Conservation (phyloP, 2,113 vertebrate species). For the Phalacrocorax aristotelis region DNA sequence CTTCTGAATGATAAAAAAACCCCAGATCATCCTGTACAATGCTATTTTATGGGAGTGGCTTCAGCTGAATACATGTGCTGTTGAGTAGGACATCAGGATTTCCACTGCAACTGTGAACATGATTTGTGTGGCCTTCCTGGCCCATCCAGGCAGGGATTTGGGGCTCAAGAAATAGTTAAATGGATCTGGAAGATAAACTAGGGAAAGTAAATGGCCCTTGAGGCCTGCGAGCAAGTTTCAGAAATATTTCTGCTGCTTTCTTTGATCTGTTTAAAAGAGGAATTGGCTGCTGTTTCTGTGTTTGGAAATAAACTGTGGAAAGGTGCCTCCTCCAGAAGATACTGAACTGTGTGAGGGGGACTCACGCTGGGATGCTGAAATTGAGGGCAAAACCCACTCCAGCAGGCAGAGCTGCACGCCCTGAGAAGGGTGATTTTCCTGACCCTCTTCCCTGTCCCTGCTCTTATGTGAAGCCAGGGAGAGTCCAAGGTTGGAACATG, state of each 20-base stretch:
- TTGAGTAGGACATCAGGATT: not conserved
- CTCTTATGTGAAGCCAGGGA: not conserved
- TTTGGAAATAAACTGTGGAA: not conserved
- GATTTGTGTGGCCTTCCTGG: not conserved
- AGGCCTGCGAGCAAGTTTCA: not conserved
- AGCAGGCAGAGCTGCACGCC: not conserved
- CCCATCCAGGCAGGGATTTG: not conserved
- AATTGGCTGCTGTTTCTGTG: not conserved
- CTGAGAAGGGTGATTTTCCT: not conserved
- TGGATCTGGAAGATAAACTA: not conserved
- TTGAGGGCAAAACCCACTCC: not conserved
- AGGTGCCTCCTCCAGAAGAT: not conserved
- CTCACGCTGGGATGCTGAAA: not conserved
- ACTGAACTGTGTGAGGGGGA: not conserved
- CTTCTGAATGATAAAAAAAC: not conserved
- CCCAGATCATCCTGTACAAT: not conserved
- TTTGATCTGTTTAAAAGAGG: not conserved
- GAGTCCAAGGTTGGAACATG: too few relatives aligned
- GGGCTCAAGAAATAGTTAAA: not conserved
- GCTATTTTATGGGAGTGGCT: not conserved
- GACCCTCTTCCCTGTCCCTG: not conserved
- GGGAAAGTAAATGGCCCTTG: not conserved
- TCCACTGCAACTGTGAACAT: not conserved
- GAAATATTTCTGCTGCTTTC: not conserved
- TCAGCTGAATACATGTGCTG: not conserved